Base-by-base conservation (phyloP, 2,113 vertebrate genomes). In the Dromiciops gliroides region DNA sequence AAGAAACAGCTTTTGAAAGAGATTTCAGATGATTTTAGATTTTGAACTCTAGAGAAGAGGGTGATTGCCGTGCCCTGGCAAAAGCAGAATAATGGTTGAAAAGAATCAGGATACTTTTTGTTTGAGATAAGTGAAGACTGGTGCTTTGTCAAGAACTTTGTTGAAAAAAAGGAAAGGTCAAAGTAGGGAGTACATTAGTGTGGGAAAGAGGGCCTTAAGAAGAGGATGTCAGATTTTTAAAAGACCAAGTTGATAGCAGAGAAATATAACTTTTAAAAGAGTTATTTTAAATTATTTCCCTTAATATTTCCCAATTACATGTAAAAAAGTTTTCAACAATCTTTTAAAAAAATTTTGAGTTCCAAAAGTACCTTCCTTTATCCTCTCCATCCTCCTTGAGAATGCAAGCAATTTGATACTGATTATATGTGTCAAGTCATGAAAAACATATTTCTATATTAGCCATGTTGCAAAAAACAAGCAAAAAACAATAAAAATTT, bases 91-190 rank as follows among this genome's bases (percentile, higher is more conserved):
- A 19, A 37, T 44, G 16, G 37, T 83, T 44, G 67, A 83, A 83
- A 83, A 83, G n/a, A 75, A n/a, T n/a, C 12, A 12, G 37, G 10
- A 75, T 75, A 22, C 50, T 94, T 94, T 96, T 92, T 96, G 56
- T 95, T 14, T 95, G 91, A 97, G 93, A 26, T 89, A 93, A 95
- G 52, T 83, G 90, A 50, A 95, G 52, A 91, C 22, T 93, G 53
- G 31, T 94, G 94, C 92, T 75, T 93, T 51, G 1, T 95, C 49
- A 93, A 97, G 31, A 2, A 60, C 50, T 93, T 50, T 93, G 14
- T 90, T 75, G 50, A 91, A 44, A 44, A 83, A 95, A 49, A 51
- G 22, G 49, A 89, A 91, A 94, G 50, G 26, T 56, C 94, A 53
- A 2, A 95, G 26, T 94, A n/a, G 49, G 31, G 22, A 56, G 92